Conservation (phyloP, 2,113 vertebrate species). For the Alces alces region DNA sequence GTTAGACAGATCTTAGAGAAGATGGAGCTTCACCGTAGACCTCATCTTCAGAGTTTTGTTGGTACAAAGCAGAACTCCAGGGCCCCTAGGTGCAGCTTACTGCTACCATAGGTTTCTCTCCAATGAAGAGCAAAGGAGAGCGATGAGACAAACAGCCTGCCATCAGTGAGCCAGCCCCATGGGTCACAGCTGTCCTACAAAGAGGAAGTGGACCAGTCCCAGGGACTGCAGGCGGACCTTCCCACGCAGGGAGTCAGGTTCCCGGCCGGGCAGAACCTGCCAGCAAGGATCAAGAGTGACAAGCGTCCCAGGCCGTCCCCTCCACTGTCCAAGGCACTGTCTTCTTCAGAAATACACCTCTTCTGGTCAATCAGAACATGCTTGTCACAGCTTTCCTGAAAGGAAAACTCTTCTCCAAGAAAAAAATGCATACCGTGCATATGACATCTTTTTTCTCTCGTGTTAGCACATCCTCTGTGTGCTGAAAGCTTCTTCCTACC, state of each 20-base stretch:
- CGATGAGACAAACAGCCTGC: accelerated
- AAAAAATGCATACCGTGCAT: not conserved
- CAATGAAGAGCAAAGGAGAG: not conserved
- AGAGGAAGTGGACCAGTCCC: not conserved
- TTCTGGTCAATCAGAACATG: accelerated
- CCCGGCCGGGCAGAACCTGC: accelerated
- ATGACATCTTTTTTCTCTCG: not conserved
- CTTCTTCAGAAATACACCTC: not conserved
- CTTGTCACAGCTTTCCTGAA: accelerated
- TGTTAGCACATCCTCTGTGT: not conserved
- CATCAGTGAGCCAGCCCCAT: not conserved
- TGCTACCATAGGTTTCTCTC: accelerated
- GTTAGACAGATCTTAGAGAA: not conserved
- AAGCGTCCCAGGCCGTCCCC: accelerated
- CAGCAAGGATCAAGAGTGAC: accelerated
- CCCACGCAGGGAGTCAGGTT: not conserved
- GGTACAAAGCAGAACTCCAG: too few species aligned
- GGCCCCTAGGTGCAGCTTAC: accelerated
- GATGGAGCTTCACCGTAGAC: accelerated
- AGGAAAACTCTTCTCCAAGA: not conserved
- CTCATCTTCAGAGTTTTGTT: accelerated
- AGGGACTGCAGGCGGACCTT: accelerated
- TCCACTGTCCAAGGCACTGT: not conserved
- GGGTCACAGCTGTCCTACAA: not conserved
- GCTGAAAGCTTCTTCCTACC: not conserved